These are phyloP conservation scores for Plecotus auritus DNA, from an alignment of 2,113 vertebrate genomes.

Conservation along the genomic window DNA sequence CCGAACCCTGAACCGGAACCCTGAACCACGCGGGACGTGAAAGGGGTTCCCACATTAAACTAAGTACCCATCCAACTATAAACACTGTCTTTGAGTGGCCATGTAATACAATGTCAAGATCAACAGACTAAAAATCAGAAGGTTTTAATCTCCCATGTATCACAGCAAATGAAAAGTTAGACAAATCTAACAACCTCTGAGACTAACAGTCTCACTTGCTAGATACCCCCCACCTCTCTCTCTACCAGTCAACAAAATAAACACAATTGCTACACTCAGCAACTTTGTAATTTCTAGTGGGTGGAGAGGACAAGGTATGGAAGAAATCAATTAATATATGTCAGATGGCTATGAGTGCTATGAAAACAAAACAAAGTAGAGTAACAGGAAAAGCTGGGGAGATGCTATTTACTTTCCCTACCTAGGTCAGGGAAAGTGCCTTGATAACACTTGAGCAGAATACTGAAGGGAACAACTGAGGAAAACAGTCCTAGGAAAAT, in stretches of 20 bases:
- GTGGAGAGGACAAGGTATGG: not conserved
- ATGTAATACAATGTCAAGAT: not conserved
- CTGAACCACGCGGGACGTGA: too few relatives aligned
- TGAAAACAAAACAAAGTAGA: not conserved
- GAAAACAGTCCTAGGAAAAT: not conserved
- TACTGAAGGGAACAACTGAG: conserved; percentile 1
- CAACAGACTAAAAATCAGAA: not conserved
- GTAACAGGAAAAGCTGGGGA: not conserved
- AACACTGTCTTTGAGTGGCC: not conserved
- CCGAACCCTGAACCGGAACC: too few relatives aligned
- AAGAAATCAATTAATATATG: not conserved
- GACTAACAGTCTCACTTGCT: not conserved
- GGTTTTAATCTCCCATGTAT: not conserved
- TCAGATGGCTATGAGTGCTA: not conserved
- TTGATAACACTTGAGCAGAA: not conserved
- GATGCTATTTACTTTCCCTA: conserved; percentile 5
- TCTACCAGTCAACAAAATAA: not conserved
- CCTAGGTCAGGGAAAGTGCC: not conserved
- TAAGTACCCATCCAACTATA: not conserved
- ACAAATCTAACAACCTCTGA: not conserved
- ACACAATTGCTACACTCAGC: not conserved
- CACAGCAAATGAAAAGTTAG: not conserved
- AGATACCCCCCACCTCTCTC: not conserved
- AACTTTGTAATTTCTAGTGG: not conserved
- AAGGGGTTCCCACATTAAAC: too few relatives aligned